Conservation (phyloP, 1,140 invertebrate species). For the Pseudobourletiella spinata region DNA sequence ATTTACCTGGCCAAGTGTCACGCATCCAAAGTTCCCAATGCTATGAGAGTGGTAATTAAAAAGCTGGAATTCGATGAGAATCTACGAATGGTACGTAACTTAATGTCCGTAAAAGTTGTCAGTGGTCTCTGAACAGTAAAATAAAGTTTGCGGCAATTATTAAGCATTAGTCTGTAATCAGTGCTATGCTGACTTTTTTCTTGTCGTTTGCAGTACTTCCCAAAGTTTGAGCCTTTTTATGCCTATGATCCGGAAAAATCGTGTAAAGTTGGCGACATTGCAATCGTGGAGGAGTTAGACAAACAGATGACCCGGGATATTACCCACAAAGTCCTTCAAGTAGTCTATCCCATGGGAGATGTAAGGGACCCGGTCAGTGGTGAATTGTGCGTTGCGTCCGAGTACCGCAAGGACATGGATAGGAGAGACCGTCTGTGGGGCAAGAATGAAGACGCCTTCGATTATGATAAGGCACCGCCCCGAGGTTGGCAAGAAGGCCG, state of each 20-base stretch:
- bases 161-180: background rate
- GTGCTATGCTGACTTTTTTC: conserved; percentile 17
- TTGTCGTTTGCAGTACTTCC: conserved; percentile 64
- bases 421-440: conserved; percentile 56
- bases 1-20: conserved; percentile 58
- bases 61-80: conserved; percentile 57
- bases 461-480: conserved; percentile 64
- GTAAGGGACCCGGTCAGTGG: conserved; percentile 70
- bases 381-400: conserved; percentile 59
- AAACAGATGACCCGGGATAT: conserved; percentile 63
- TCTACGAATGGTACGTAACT: conserved; percentile 61
- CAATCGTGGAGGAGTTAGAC: conserved; percentile 62
- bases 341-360: conserved; percentile 71
- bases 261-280: conserved; percentile 71
- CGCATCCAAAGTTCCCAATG: conserved; percentile 61
- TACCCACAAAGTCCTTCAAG: conserved; percentile 65
- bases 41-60: conserved; percentile 61
- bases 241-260: conserved; percentile 64
- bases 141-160: conserved; percentile 1
- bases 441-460: conserved; percentile 52
- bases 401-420: conserved; percentile 64
- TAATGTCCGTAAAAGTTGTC: too few relatives aligned
- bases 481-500: conserved; percentile 70
- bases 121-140: background rate
- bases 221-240: conserved; percentile 57